These are phyloP conservation scores for Aphelenchoides fujianensis DNA, from an alignment of 1,140 invertebrate genomes.

Conservation along the genomic window DNA sequence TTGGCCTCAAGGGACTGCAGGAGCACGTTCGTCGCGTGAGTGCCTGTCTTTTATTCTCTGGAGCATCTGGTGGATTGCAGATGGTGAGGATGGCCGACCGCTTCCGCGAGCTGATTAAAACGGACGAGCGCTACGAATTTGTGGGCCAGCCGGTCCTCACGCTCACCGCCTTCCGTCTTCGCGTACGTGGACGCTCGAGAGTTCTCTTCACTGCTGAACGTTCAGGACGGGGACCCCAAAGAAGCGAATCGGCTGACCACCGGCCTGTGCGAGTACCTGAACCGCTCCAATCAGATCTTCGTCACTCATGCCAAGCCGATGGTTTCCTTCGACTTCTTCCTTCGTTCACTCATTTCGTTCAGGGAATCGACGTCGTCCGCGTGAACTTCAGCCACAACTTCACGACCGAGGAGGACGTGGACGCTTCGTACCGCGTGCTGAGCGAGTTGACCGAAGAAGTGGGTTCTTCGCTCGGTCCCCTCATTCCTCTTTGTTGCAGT, in stretches of 20 bases:
- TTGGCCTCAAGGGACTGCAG: slow-evolving; percentile 11
- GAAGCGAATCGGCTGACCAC: slow-evolving; percentile 1
- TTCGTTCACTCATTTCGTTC: background rate
- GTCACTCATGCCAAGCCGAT: slow-evolving; percentile 6
- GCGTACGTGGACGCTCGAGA: background rate
- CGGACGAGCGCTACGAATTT: slow-evolving; percentile 7
- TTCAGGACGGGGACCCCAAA: slow-evolving; percentile 5
- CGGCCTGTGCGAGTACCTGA: slow-evolving; percentile 16
- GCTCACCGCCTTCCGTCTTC: background rate
- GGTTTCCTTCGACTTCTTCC: background rate
- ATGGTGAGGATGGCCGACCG: background rate
- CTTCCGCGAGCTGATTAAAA: background rate
- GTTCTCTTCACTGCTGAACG: background rate
- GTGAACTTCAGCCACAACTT: background rate
- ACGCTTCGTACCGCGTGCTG: background rate
- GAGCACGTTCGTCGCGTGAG: slow-evolving; percentile 7
- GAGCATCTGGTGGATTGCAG: background rate
- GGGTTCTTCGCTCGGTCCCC: background rate
- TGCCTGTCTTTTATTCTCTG: background rate
- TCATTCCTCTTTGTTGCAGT: background rate
- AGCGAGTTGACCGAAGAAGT: slow-evolving; percentile 10
- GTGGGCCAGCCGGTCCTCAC: slow-evolving; percentile 13
- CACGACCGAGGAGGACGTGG: background rate
- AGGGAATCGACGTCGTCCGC: background rate
- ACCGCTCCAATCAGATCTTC: background rate